These are phyloP conservation scores for Poecilia picta DNA, from an alignment of 2,797 vertebrate genomes.

Conservation along the genomic window DNA sequence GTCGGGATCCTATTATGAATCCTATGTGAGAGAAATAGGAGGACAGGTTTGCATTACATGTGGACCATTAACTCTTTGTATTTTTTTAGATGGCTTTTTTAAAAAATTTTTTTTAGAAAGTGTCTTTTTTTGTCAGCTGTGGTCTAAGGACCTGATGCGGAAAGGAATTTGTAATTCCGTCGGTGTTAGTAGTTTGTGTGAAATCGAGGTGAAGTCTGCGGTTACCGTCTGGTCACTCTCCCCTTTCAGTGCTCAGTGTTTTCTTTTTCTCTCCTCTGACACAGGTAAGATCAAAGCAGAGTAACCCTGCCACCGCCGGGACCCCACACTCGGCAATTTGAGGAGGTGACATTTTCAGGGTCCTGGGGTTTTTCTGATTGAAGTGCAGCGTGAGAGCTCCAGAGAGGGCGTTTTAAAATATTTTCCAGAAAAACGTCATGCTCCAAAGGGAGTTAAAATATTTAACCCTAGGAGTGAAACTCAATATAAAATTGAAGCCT, in stretches of 20 bases:
- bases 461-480: not conserved
- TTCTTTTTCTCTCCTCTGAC: slow-evolving; percentile 4
- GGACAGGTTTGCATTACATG: not conserved
- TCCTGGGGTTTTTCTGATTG: slow-evolving; percentile 56
- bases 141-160: not conserved
- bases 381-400: not conserved
- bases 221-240: not conserved
- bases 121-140: not conserved
- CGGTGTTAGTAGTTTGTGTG: not conserved
- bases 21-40: not conserved
- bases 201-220: slow-evolving; percentile 7
- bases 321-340: slow-evolving; percentile 6
- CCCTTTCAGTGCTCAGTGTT: slow-evolving; percentile 1
- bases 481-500: not conserved
- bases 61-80: not conserved
- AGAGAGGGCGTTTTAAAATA: not conserved
- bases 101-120: not conserved
- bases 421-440: not conserved
- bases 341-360: slow-evolving; percentile 65
- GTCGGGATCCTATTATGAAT: not conserved
- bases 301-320: slow-evolving; percentile 8
- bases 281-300: slow-evolving; percentile 49
- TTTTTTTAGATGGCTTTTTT: not conserved
- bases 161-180: not conserved
- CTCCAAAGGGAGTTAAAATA: not conserved